A percentile compares a stretch with the other conserved stretches of the same genome.
phyloP scores from a whole-genome alignment of 2,797 vertebrate species.

The Smutsia gigantea region DNA sequence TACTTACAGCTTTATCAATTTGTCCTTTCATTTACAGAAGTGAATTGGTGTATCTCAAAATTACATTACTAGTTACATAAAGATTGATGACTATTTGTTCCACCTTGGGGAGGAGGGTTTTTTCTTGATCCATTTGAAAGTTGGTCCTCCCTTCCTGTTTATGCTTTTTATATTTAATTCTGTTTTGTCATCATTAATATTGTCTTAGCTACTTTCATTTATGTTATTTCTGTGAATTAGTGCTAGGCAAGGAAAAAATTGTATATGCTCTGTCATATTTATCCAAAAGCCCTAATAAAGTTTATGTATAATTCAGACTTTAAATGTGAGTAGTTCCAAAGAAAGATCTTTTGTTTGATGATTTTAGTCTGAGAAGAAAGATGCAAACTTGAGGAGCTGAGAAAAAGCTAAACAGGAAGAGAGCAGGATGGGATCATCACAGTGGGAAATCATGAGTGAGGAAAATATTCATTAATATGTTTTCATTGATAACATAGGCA shows the following conservation, averaged over 20 bases:
- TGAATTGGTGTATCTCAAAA: background rate
- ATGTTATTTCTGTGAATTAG: background rate
- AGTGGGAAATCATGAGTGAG: background rate
- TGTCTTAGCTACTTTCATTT: background rate
- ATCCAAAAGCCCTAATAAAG: background rate
- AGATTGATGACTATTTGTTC: background rate
- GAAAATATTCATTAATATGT: background rate
- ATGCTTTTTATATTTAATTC: background rate
- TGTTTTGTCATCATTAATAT: background rate
- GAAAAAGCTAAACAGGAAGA: background rate
- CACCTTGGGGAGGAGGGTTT: background rate
- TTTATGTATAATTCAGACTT: background rate
- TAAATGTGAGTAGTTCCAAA: background rate
- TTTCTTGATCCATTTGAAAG: background rate
- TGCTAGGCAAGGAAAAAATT: background rate
- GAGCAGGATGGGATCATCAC: background rate
- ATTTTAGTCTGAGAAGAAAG: slow-evolving; percentile 6
- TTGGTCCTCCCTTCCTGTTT: background rate
- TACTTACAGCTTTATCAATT: background rate
- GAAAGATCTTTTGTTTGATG: background rate
- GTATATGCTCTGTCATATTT: background rate
- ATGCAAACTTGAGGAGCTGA: background rate
- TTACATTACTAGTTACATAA: background rate
- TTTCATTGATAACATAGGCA: background rate
- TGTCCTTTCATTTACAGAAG: background rate